A percentile compares a stretch with the other conserved stretches of the same genome.
Conservation (phyloP, 2,113 vertebrate genomes). For the Montifringilla adamsi region DNA sequence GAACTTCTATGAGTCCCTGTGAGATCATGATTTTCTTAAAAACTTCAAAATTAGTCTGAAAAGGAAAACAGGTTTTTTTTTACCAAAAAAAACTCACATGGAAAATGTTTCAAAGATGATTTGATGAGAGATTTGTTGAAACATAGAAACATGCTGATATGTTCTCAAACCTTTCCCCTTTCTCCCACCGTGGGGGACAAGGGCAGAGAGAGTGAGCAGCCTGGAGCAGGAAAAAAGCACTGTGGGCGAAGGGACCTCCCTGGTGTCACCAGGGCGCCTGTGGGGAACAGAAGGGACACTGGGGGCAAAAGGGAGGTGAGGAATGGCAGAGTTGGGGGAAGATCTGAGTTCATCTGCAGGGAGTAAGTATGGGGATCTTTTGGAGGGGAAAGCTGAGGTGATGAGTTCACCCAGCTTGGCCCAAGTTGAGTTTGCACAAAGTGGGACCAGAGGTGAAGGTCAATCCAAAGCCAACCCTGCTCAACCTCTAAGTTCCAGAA, state of each 20-base stretch:
- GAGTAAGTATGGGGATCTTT: no score
- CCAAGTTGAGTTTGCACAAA: no score
- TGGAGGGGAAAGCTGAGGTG: no score
- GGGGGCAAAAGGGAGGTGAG: neutral
- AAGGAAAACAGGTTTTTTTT: neutral
- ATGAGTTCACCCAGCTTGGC: no score
- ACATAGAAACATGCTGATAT: neutral
- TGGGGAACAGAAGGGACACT: neutral
- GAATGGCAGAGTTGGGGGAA: neutral
- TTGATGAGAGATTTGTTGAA: neutral
- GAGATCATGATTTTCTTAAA: neutral
- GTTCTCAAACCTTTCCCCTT: neutral
- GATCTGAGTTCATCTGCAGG: no score
- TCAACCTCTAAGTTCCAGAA: no score
- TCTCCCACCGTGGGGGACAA: no score
- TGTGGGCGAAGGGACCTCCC: neutral
- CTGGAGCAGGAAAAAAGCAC: neutral
- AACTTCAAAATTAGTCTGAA: neutral
- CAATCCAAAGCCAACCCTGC: no score
- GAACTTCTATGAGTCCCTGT: neutral
- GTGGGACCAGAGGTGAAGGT: no score
- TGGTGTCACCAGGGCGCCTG: neutral
- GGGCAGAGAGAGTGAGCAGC: neutral
- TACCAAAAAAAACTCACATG: neutral
- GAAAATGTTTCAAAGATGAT: neutral